Evolutionary conservation across 2,113 vertebrate species (phyloP).

Genomic region (Lagopus leucura): DNA sequence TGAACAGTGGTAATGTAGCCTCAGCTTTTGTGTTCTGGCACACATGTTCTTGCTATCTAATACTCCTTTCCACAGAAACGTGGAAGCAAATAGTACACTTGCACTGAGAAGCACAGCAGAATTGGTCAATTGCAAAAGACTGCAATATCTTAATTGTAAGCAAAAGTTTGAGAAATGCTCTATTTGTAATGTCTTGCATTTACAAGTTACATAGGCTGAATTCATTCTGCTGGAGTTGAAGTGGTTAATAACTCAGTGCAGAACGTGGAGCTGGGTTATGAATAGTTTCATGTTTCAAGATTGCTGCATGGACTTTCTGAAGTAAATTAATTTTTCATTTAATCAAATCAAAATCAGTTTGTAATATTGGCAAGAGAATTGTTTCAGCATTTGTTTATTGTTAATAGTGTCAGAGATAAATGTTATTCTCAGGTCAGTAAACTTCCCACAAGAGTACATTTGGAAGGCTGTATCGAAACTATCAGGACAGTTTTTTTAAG

Average conservation of each 20-base stretch:
- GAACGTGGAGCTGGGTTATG: not conserved
- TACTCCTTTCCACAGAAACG: not conserved
- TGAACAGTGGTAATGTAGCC: not conserved
- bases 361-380: slow-evolving; percentile 40
- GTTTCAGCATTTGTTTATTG: slow-evolving; percentile 56
- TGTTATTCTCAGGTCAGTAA: slow-evolving; percentile 8
- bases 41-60: not conserved
- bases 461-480: slow-evolving; percentile 16
- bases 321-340: slow-evolving; percentile 66
- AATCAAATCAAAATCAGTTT: slow-evolving; percentile 59
- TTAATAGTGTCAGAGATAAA: slow-evolving; percentile 35
- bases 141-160: not conserved
- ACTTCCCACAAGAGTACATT: not conserved
- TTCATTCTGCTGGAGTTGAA: not conserved
- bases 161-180: not conserved
- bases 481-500: slow-evolving; percentile 24
- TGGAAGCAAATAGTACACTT: not conserved
- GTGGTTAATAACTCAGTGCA: not conserved
- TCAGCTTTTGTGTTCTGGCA: not conserved
- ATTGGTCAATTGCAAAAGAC: not conserved
- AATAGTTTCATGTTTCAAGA: not conserved
- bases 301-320: slow-evolving; percentile 6
- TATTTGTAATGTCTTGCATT: not conserved
- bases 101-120: not conserved
- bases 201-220: not conserved